A percentile compares a stretch with the other conserved stretches of the same genome.
Evolutionary conservation across 2,888 invertebrate genomes (phyloP).

Genomic region (Macrophya alboannulata): DNA sequence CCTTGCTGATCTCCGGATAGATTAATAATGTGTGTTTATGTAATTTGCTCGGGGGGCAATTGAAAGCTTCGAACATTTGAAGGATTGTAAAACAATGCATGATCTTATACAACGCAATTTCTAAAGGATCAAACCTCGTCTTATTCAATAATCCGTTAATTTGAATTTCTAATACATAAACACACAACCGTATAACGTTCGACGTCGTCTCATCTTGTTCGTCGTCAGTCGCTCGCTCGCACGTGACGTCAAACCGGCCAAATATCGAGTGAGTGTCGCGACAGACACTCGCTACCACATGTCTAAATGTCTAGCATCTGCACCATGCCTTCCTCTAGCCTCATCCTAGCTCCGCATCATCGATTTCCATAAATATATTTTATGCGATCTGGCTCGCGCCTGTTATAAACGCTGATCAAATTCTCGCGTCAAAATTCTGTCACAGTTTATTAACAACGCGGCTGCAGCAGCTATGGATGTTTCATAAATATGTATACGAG

Average conservation of each 20-base stretch:
- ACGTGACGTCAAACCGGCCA: not conserved
- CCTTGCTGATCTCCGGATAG: not conserved
- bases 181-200: not conserved
- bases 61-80: not conserved
- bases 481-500: no score
- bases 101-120: not conserved
- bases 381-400: not conserved
- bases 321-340: not conserved
- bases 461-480: no score
- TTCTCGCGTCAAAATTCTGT: not conserved
- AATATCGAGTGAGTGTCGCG: not conserved
- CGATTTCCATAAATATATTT: constrained; percentile 27
- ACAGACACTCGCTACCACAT: not conserved
- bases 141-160: not conserved
- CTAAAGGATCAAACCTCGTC: not conserved
- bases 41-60: not conserved
- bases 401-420: not conserved
- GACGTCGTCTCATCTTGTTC: not conserved
- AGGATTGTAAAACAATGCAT: not conserved
- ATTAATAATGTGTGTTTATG: not conserved
- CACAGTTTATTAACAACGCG: not conserved
- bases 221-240: not conserved
- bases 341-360: not conserved
- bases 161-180: not conserved
- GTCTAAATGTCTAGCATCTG: not conserved